These are phyloP conservation scores for Onychomys arenicola DNA, from an alignment of 2,797 vertebrate genomes.

Conservation along the genomic window DNA sequence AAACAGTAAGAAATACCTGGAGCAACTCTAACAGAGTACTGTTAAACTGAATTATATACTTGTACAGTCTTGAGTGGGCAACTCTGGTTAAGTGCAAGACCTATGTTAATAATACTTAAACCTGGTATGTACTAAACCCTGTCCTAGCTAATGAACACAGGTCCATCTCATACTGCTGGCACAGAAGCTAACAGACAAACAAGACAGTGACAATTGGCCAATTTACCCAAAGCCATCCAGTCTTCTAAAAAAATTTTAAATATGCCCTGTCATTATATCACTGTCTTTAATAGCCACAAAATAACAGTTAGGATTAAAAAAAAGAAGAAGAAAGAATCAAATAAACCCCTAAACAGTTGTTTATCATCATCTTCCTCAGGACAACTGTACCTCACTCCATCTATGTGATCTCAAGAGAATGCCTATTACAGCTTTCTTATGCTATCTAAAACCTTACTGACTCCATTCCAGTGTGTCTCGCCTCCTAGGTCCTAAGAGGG, in stretches of 20 bases:
- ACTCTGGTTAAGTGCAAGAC: conserved; percentile 4
- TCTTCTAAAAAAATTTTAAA: neutral
- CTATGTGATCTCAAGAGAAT: neutral
- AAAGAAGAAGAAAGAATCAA: neutral
- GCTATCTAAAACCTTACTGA: neutral
- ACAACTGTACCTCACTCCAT: neutral
- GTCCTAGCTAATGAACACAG: conserved; percentile 13
- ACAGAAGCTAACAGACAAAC: neutral
- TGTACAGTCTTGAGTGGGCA: neutral
- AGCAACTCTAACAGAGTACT: conserved; percentile 53
- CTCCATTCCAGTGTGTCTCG: neutral
- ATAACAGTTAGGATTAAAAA: neutral
- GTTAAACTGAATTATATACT: neutral
- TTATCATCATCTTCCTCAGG: conserved; percentile 9
- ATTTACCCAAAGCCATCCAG: conserved; percentile 20
- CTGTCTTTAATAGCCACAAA: neutral
- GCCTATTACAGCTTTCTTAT: neutral
- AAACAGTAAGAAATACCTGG: neutral
- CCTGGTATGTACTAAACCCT: conserved; percentile 9
- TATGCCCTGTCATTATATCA: conserved; percentile 23
- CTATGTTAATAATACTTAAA: conserved; percentile 35
- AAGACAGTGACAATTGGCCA: neutral
- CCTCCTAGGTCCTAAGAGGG: neutral
- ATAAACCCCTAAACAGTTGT: neutral
- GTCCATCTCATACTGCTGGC: neutral